Evolutionary conservation across 2,888 invertebrate genomes (phyloP), one percentile per base, ranked within the genome.

Genomic region (Dinocampus coccinellae): DNA sequence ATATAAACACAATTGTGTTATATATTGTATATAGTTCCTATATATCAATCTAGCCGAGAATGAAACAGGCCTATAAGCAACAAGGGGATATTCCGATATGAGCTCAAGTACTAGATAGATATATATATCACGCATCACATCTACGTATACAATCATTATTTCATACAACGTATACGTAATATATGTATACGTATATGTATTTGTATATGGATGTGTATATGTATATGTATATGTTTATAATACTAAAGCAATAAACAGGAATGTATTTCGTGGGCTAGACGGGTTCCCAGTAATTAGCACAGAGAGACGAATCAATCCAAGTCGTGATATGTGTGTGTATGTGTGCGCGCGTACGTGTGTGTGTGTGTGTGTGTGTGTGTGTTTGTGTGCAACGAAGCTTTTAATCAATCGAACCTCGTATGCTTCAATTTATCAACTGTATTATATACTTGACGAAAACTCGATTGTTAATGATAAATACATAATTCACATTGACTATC

Each of bases 211-310:
- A 39, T 10, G 10, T 36, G 1, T 36, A 36, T 36, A 10, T 36
- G 36, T 39, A n/a, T 39, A 39, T 13, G 2, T 39, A n/a, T 10
- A 36, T 36, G 10, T 9, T 10, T 10, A 10, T 10, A 10, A 66
- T 67, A 55, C 67, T 66, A 72, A 75, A 73, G 73, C 73, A 75
- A 76, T 75, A 73, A 77, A 75, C 75, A 68, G 72, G 63, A 65
- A 58, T 26, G 33, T 29, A 34, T 22, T 26, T 63, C 68, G 58
- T 57, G 69, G 63, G 69, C 73, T 70, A 74, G 66, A 60, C 64
- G 58, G n/a, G n/a, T 72, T 75, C 74, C 77, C 69, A 73, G 74
- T 76, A 78, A 78, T 77, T 77, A 77, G 77, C 73, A 58, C 72
- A 75, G 74, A 75, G 75, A 75, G 75, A 73, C 73, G 72, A 52